A percentile compares a stretch with the other conserved stretches of the same genome.
phyloP scores from a whole-genome alignment of 2,797 vertebrate species.

The Anabas testudineus region DNA sequence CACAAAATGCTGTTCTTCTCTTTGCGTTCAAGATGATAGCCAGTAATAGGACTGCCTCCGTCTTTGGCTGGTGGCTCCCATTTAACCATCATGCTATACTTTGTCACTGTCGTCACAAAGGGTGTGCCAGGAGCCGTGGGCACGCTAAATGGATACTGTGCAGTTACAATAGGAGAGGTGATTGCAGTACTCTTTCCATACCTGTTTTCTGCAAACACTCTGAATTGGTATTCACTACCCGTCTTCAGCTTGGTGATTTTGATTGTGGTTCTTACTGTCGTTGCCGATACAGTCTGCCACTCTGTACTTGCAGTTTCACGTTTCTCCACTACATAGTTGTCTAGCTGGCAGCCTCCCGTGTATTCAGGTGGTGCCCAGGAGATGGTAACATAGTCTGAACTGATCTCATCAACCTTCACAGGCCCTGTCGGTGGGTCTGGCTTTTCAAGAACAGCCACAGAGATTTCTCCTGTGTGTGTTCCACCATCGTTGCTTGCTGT shows the following conservation, averaged over 20 bases:
- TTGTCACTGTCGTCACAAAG: slow-evolving; percentile 87
- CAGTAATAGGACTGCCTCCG: slow-evolving; percentile 91
- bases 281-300: slow-evolving; percentile 93
- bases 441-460: slow-evolving; percentile 91
- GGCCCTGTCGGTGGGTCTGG: slow-evolving; percentile 91
- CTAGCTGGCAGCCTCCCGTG: slow-evolving; percentile 93
- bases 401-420: slow-evolving; percentile 91
- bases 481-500: slow-evolving; percentile 90
- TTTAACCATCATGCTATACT: slow-evolving; percentile 92
- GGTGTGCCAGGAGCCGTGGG: slow-evolving; percentile 90
- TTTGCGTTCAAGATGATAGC: slow-evolving; percentile 95
- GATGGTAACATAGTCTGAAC: slow-evolving; percentile 88
- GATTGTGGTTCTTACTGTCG: slow-evolving; percentile 93
- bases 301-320: slow-evolving; percentile 89
- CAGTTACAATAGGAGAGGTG: slow-evolving; percentile 88
- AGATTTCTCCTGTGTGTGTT: slow-evolving; percentile 85
- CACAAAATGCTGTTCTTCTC: slow-evolving; percentile 97
- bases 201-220: slow-evolving; percentile 94
- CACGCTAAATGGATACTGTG: slow-evolving; percentile 92
- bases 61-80: slow-evolving; percentile 92
- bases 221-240: slow-evolving; percentile 93
- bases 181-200: slow-evolving; percentile 91
- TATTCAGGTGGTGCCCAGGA: slow-evolving; percentile 94
- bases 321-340: slow-evolving; percentile 95
- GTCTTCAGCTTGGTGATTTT: slow-evolving; percentile 92